phyloP scores from a whole-genome alignment of 2,113 vertebrate genomes.

The Syngnathus floridae region DNA sequence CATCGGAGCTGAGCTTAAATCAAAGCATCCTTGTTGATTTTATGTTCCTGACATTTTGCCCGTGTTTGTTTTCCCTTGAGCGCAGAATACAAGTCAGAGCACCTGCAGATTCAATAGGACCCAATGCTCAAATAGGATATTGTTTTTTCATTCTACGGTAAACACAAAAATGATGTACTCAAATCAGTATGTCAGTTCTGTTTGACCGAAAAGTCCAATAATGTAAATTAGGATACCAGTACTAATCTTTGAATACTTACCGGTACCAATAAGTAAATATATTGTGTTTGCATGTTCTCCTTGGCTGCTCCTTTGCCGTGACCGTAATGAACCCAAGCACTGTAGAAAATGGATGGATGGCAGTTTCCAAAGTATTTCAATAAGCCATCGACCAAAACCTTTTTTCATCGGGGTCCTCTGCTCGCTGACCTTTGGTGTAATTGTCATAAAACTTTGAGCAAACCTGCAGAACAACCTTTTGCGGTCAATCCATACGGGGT shows the following conservation, averaged over 20 bases:
- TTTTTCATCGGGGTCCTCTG: not conserved
- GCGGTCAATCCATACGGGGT: not conserved
- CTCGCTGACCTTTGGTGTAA: not conserved
- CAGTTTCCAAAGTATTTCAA: not conserved
- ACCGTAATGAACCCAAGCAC: not conserved
- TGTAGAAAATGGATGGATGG: not conserved
- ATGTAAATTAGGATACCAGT: too few relatives aligned
- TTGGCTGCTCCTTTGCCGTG: too few relatives aligned
- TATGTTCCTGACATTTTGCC: not conserved
- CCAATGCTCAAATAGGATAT: not conserved
- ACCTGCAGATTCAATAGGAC: not conserved
- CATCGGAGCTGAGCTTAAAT: slow-evolving; percentile 18
- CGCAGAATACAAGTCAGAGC: not conserved
- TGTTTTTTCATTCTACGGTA: too few relatives aligned
- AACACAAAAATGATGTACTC: not conserved
- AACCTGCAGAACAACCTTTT: not conserved
- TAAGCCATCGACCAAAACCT: not conserved
- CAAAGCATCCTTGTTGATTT: slow-evolving; percentile 3
- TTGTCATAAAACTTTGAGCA: not conserved
- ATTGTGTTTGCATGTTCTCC: too few relatives aligned
- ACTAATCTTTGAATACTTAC: too few relatives aligned
- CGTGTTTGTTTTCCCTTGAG: not conserved
- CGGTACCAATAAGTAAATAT: too few relatives aligned
- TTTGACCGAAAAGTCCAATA: too few relatives aligned
- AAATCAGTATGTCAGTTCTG: not conserved